Percentiles rank a stretch among this genome's conserved stretches.
phyloP scores from a whole-genome alignment of 2,888 invertebrate genomes.

The Eulithis prunata region DNA sequence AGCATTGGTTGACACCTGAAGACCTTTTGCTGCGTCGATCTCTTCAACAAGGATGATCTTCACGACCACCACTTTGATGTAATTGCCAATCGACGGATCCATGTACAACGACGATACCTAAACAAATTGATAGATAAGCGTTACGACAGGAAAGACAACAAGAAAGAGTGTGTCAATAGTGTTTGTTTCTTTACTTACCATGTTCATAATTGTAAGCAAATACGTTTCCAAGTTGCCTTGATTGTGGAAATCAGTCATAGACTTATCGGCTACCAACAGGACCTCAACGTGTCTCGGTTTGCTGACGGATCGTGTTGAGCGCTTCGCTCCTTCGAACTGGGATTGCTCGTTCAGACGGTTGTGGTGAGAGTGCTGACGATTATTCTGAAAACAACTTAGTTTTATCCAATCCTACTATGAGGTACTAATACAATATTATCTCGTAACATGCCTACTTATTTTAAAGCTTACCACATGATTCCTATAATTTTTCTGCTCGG shows the following conservation, averaged over 20 bases:
- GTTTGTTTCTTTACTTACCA: constrained; percentile 82
- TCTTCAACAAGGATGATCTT: constrained; percentile 91
- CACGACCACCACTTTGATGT: constrained; percentile 95
- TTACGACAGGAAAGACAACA: not conserved
- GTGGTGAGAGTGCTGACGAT: constrained; percentile 56
- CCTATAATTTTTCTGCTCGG: constrained; percentile 48
- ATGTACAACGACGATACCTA: constrained; percentile 91
- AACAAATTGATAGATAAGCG: constrained; percentile 29
- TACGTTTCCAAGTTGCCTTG: constrained; percentile 93
- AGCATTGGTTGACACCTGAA: constrained; percentile 91
- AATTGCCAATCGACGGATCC: constrained; percentile 95
- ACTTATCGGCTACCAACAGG: constrained; percentile 93
- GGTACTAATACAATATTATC: no score
- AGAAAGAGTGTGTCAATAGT: constrained; percentile 7
- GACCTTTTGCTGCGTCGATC: constrained; percentile 83
- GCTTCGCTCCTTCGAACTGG: constrained; percentile 47
- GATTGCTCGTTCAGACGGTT: constrained; percentile 49
- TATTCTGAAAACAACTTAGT: constrained; percentile 51
- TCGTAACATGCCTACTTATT: no score
- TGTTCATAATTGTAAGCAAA: constrained; percentile 96
- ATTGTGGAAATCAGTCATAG: constrained; percentile 94
- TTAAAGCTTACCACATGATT: constrained; percentile 48
- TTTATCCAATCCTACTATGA: no score
- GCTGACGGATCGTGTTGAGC: constrained; percentile 87
- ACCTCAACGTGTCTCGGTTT: constrained; percentile 92